Evolutionary conservation across 2,113 vertebrate genomes (phyloP).

Genomic region (Sebastes fasciatus): DNA sequence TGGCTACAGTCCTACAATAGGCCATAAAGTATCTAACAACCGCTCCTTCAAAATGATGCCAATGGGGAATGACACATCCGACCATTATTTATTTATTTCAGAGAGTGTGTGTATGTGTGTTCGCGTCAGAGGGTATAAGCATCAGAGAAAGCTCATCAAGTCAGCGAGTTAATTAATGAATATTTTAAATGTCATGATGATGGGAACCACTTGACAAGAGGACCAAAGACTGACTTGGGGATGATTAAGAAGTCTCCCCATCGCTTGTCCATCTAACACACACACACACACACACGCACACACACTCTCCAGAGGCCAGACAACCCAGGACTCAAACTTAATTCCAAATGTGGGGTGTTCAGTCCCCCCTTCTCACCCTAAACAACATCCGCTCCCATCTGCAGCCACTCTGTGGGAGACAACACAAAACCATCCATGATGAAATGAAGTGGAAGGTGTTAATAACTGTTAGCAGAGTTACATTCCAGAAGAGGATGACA

Average conservation of each 20-base stretch:
- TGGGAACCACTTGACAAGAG: constrained; percentile 86
- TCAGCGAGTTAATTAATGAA: constrained; percentile 89
- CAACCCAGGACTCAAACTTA: constrained; percentile 87
- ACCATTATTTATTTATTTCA: constrained; percentile 80
- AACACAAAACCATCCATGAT: constrained; percentile 44
- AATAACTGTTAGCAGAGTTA: too few relatives aligned
- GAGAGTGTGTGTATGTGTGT: constrained; percentile 18
- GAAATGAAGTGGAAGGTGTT: too few relatives aligned
- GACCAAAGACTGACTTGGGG: constrained; percentile 79
- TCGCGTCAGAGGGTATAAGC: constrained; percentile 17
- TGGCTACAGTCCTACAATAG: constrained; percentile 51
- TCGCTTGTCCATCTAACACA: constrained; percentile 62
- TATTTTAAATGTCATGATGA: constrained; percentile 91
- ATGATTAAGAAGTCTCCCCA: constrained; percentile 84
- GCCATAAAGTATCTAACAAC: constrained; percentile 62
- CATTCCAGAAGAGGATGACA: too few relatives aligned
- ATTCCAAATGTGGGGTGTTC: constrained; percentile 71
- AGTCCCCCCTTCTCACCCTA: constrained; percentile 62
- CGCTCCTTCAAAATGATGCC: constrained; percentile 65
- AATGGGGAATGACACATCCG: constrained; percentile 33
- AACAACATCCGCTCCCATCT: constrained; percentile 79
- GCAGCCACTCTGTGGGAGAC: constrained; percentile 70
- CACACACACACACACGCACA: constrained; percentile 34
- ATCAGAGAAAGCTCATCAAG: constrained; percentile 82
- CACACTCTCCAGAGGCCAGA: constrained; percentile 77